Conservation (phyloP, 2,113 vertebrate species). For the Phasianus colchicus region DNA sequence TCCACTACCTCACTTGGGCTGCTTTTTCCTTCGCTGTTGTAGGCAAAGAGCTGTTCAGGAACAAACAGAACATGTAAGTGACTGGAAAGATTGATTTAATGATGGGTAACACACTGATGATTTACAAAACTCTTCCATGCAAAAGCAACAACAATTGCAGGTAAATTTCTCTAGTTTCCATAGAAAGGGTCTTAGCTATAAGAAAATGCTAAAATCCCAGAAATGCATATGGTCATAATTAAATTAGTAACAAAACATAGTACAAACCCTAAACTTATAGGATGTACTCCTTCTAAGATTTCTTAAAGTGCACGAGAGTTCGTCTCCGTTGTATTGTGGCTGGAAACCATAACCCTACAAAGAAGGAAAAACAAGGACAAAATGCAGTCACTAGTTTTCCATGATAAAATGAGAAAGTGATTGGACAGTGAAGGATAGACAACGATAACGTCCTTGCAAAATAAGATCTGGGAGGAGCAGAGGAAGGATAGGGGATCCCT, state of each 20-base stretch:
- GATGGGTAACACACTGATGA: not conserved
- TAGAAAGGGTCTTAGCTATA: rapidly evolving
- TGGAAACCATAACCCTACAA: conserved; percentile 83
- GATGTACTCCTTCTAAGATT: conserved; percentile 81
- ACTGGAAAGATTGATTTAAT: not conserved
- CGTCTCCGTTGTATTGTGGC: conserved; percentile 82
- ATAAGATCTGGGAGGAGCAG: too few species aligned
- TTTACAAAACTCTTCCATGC: not conserved
- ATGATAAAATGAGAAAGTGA: not conserved
- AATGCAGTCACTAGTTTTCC: not conserved
- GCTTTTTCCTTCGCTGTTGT: conserved; percentile 82
- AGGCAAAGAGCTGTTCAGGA: conserved; percentile 78
- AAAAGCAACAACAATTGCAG: not conserved
- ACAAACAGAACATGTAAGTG: rapidly evolving
- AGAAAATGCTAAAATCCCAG: not conserved
- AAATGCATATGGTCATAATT: not conserved
- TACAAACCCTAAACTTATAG: conserved; percentile 84
- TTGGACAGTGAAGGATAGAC: too few species aligned
- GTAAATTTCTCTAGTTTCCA: not conserved
- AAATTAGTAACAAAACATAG: not conserved
- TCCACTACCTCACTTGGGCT: conserved; percentile 80
- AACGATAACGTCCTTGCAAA: too few species aligned
- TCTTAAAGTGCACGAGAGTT: conserved; percentile 79
- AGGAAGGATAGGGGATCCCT: too few species aligned
- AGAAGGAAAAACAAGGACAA: not conserved